These are phyloP conservation scores for Scomber scombrus DNA, from an alignment of 2,113 vertebrate genomes.

Conservation along the genomic window DNA sequence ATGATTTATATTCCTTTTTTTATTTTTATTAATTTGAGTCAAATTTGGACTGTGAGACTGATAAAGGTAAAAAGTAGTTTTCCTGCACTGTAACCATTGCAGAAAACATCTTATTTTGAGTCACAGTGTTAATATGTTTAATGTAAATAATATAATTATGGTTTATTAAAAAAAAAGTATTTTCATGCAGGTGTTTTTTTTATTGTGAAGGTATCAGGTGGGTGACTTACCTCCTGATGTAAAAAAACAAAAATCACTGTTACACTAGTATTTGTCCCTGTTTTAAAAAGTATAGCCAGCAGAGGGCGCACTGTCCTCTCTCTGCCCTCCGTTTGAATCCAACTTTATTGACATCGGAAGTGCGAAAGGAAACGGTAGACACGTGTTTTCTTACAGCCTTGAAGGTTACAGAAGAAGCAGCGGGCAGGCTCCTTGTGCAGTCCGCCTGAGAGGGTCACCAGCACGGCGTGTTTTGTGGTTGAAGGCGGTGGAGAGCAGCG, in stretches of 20 bases:
- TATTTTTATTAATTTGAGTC: conserved; percentile 11
- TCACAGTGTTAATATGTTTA: background rate
- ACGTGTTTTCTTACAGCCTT: conserved; percentile 72
- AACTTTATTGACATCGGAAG: conserved; percentile 81
- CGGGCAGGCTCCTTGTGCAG: background rate
- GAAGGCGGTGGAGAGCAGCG: background rate
- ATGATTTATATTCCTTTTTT: conserved; percentile 14
- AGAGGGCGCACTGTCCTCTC: conserved; percentile 44
- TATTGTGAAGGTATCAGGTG: background rate
- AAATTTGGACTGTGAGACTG: background rate
- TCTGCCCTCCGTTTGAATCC: conserved; percentile 22
- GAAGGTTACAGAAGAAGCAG: conserved; percentile 79
- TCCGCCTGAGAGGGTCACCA: conserved; percentile 11
- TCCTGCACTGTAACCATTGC: background rate
- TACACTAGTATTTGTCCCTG: too few species aligned
- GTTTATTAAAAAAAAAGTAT: conserved; percentile 41
- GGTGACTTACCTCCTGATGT: background rate
- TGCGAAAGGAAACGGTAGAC: conserved; percentile 30
- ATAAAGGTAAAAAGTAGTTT: background rate
- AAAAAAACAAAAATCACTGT: too few species aligned
- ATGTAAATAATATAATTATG: conserved; percentile 22
- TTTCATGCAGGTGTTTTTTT: background rate
- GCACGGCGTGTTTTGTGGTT: conserved; percentile 15
- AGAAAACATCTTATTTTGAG: conserved; percentile 20
- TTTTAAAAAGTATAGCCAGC: background rate